phyloP scores from a whole-genome alignment of 2,113 vertebrate species.

The Gavia stellata region DNA sequence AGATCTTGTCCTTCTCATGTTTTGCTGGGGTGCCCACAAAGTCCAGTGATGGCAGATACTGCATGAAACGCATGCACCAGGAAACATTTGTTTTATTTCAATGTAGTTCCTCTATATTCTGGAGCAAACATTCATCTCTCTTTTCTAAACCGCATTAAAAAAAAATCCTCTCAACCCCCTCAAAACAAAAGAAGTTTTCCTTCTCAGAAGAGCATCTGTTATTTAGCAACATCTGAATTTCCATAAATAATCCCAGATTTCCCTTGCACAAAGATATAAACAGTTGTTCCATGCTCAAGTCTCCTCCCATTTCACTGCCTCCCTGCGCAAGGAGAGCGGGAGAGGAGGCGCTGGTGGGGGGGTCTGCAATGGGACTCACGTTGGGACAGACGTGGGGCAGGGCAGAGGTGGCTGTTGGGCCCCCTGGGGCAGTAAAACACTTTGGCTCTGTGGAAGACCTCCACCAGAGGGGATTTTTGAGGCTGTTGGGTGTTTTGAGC shows the following conservation, averaged over 20 bases:
- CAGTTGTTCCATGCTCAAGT: conserved; percentile 27
- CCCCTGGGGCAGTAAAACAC: not conserved
- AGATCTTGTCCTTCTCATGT: not conserved
- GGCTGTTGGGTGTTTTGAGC: not conserved
- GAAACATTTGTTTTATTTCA: not conserved
- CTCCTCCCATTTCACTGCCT: not conserved
- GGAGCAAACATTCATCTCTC: conserved; percentile 3
- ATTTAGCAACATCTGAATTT: conserved; percentile 65
- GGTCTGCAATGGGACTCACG: rapidly evolving
- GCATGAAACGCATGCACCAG: not conserved
- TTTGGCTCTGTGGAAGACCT: not conserved
- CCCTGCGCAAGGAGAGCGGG: not conserved
- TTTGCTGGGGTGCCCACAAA: not conserved
- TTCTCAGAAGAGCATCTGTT: conserved; percentile 67
- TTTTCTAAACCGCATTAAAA: conserved; percentile 13
- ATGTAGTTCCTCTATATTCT: not conserved
- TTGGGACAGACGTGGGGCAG: not conserved
- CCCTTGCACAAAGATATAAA: conserved; percentile 56
- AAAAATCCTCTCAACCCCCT: not conserved
- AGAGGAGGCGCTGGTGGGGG: not conserved
- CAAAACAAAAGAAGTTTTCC: conserved; percentile 35
- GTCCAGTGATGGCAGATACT: not conserved
- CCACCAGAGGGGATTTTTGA: not conserved
- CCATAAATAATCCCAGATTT: conserved; percentile 76
- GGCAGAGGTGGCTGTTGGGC: not conserved